Percentiles rank a stretch among this genome's conserved stretches.
Conservation (phyloP, 1,140 invertebrate genomes). For the Danaus melanippus region DNA sequence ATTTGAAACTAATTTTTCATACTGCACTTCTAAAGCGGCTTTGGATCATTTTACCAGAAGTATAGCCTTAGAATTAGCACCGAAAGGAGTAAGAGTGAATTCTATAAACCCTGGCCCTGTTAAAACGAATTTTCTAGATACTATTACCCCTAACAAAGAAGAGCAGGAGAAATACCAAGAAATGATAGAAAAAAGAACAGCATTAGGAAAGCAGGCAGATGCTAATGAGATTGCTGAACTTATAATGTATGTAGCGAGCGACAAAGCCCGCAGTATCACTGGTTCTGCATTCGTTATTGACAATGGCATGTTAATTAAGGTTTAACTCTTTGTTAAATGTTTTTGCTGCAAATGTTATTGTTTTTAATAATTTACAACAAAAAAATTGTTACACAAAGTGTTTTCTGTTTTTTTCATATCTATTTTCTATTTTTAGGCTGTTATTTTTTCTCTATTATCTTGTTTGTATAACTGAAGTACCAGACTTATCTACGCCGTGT, state of each 20-base stretch:
- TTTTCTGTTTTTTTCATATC: no score
- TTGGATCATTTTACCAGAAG: constrained; percentile 69
- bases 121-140: constrained; percentile 82
- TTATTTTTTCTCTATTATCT: no score
- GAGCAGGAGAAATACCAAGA: constrained; percentile 47
- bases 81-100: constrained; percentile 86
- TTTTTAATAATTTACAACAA: no score
- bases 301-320: no score
- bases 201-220: constrained; percentile 80
- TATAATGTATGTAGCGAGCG: constrained; percentile 86
- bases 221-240: constrained; percentile 81
- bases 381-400: no score
- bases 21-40: constrained; percentile 33
- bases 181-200: constrained; percentile 24
- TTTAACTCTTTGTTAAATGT: no score
- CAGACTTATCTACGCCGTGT: no score
- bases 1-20: constrained; percentile 17
- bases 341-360: no score
- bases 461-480: no score
- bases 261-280: constrained; percentile 83
- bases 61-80: constrained; percentile 80
- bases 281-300: constrained; percentile 64
- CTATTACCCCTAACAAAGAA: constrained; percentile 74
- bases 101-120: constrained; percentile 85
- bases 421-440: no score